Conservation (phyloP, 2,888 invertebrate species). For the Girardia tigrina region DNA sequence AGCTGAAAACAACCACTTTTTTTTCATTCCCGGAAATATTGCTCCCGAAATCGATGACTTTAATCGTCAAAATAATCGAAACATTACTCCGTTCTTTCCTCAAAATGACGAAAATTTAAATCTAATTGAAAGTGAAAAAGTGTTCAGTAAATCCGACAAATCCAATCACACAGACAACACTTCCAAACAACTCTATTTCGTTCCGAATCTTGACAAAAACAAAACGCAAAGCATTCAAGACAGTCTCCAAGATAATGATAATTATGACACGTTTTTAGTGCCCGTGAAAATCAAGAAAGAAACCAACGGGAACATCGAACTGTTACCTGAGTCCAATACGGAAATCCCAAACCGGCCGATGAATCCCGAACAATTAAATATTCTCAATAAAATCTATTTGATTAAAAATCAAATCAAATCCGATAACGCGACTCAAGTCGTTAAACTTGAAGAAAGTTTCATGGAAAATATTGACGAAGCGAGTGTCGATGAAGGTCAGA, state of each 20-base stretch:
- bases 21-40: slow-evolving; percentile 15
- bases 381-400: not conserved
- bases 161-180: too few relatives aligned
- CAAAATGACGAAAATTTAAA: not conserved
- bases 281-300: slow-evolving; percentile 5
- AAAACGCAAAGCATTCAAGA: not conserved
- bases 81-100: not conserved
- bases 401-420: not conserved
- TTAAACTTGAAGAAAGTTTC: not conserved
- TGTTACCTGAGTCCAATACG: not conserved
- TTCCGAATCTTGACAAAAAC: not conserved
- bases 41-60: not conserved
- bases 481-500: not conserved
- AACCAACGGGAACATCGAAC: not conserved
- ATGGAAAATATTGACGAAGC: not conserved
- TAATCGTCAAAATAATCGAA: not conserved
- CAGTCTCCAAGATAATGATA: not conserved
- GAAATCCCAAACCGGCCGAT: slow-evolving; percentile 7
- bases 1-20: not conserved
- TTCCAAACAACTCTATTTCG: not conserved
- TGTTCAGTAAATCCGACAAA: not conserved
- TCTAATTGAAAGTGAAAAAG: not conserved
- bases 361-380: not conserved
- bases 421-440: not conserved
- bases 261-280: slow-evolving; percentile 3